Conservation (phyloP, 2,888 invertebrate species). For the Clanis bilineata region DNA sequence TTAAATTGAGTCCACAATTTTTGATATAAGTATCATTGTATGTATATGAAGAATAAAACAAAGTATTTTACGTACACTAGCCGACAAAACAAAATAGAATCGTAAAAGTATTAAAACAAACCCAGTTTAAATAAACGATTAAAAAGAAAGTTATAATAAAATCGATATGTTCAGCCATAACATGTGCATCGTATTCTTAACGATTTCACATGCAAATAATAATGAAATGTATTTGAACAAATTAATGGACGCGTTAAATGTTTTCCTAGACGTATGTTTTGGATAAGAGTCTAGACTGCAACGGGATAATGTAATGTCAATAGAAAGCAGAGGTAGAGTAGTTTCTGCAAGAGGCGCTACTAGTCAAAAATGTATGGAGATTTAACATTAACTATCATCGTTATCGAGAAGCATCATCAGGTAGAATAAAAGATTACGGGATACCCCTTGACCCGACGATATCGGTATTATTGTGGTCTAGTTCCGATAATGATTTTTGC, state of each 20-base stretch:
- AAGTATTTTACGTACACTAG: background rate
- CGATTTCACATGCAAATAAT: background rate
- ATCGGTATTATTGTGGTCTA: no score
- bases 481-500: no score
- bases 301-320: background rate
- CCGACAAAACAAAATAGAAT: background rate
- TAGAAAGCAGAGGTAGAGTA: no score
- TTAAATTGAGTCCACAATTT: no score
- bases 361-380: no score
- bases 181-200: background rate
- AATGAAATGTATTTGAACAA: background rate
- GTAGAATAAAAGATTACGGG: no score
- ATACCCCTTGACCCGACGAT: no score
- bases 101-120: constrained; percentile 1
- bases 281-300: background rate
- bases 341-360: no score
- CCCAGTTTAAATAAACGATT: background rate
- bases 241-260: background rate
- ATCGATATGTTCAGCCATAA: background rate
- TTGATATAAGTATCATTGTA: no score
- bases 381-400: no score
- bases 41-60: background rate
- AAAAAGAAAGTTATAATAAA: background rate
- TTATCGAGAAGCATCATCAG: no score
- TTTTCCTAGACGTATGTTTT: background rate